phyloP scores from a whole-genome alignment of 2,113 vertebrate species.

The Sminthopsis crassicaudata region DNA sequence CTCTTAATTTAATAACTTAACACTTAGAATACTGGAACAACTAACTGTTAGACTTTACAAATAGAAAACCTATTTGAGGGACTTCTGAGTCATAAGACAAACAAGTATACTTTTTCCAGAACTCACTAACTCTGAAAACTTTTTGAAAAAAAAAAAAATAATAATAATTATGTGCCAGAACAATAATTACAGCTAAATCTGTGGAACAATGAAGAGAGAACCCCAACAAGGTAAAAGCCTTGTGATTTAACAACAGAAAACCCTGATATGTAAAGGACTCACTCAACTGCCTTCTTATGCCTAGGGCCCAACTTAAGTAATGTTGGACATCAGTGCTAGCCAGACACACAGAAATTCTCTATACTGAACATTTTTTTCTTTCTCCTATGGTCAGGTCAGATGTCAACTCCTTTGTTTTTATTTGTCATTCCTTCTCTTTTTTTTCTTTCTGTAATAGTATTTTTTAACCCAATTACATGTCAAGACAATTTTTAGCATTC shows the following conservation, averaged over 20 bases:
- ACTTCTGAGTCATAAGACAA: background rate
- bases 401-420: background rate
- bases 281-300: background rate
- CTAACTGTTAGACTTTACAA: background rate
- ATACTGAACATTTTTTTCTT: background rate
- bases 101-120: background rate
- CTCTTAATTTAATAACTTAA: too few relatives aligned
- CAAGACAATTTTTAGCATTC: too few relatives aligned
- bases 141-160: background rate
- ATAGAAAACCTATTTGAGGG: background rate
- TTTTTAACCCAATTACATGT: too few relatives aligned
- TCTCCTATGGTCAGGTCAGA: background rate
- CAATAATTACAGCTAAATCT: background rate
- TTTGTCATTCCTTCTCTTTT: too few relatives aligned
- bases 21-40: too few relatives aligned
- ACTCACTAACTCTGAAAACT: background rate
- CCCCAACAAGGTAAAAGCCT: background rate
- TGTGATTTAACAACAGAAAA: background rate
- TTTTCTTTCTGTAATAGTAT: too few relatives aligned
- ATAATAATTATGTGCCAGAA: background rate
- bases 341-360: background rate
- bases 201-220: background rate
- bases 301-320: background rate
- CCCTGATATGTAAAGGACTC: background rate
- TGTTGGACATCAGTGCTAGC: background rate